Percentiles rank a stretch among this genome's conserved stretches.
Evolutionary conservation across 2,113 vertebrate species (phyloP).

Genomic region (Numenius arquata): DNA sequence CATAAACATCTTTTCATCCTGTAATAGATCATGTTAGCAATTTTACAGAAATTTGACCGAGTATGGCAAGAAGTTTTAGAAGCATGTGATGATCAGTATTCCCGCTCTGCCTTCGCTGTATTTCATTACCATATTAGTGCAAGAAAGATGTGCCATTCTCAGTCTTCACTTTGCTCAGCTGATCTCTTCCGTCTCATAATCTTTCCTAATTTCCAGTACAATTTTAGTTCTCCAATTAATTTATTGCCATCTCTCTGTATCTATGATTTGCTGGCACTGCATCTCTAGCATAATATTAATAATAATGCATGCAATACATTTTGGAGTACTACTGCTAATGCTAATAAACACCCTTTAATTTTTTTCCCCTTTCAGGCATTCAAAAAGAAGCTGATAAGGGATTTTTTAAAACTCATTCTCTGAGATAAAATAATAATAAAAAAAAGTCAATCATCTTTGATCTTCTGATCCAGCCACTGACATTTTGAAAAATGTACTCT

Average conservation of each 20-base stretch:
- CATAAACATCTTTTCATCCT: background rate
- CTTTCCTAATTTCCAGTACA: background rate
- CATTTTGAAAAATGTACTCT: background rate
- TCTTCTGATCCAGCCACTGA: background rate
- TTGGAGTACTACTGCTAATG: background rate
- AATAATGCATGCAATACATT: background rate
- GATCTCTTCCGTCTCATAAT: background rate
- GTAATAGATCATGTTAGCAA: background rate
- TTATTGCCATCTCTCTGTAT: background rate
- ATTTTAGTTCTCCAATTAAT: slow-evolving; percentile 12
- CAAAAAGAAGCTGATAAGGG: background rate
- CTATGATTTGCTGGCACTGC: background rate
- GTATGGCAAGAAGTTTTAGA: background rate
- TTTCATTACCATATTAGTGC: background rate
- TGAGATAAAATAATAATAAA: background rate
- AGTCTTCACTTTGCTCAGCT: background rate
- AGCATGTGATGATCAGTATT: background rate
- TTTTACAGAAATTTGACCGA: background rate
- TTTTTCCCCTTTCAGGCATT: background rate
- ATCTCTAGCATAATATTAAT: background rate
- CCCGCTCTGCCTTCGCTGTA: background rate
- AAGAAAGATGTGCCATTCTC: background rate
- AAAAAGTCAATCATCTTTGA: background rate
- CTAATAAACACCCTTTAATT: background rate
- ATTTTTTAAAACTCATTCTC: background rate